phyloP scores from a whole-genome alignment of 2,888 invertebrate species.

The Aleiodes leptofemur region DNA sequence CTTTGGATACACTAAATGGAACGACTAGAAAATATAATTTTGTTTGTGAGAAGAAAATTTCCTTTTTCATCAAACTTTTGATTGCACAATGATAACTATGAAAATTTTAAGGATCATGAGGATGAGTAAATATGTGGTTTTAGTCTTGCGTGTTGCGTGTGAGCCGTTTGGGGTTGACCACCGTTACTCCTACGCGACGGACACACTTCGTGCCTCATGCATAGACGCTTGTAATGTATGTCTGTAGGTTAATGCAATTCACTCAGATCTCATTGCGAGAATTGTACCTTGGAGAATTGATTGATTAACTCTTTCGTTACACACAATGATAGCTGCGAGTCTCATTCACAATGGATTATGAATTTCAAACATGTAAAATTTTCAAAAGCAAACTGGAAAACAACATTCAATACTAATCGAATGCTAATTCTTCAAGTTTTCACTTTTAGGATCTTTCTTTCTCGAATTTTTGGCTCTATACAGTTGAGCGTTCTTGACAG shows the following conservation, averaged over 20 bases:
- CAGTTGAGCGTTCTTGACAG: slow-evolving; percentile 31
- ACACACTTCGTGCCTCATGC: slow-evolving; percentile 59
- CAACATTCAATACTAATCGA: too few species aligned
- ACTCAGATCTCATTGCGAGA: slow-evolving; percentile 73
- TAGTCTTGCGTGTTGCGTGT: slow-evolving; percentile 23
- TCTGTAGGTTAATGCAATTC: slow-evolving; percentile 75
- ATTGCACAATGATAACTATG: background rate
- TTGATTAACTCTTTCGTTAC: slow-evolving; percentile 71
- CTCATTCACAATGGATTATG: too few species aligned
- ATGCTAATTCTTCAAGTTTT: background rate
- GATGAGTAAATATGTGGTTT: slow-evolving; percentile 19
- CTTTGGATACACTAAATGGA: too few species aligned
- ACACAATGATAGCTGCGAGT: too few species aligned
- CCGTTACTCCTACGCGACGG: slow-evolving; percentile 42
- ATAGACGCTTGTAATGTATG: slow-evolving; percentile 70
- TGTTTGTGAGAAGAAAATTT: background rate
- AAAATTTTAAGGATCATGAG: background rate
- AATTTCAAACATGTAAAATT: too few species aligned
- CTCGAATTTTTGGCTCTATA: background rate
- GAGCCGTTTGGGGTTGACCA: slow-evolving; percentile 46
- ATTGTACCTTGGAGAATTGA: slow-evolving; percentile 72
- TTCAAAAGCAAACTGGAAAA: too few species aligned
- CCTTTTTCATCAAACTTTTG: background rate
- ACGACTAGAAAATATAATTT: too few species aligned
- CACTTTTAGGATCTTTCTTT: slow-evolving; percentile 15